A percentile compares a stretch with the other conserved stretches of the same genome.
phyloP scores from a whole-genome alignment of 1,140 invertebrate genomes.

The Eriosoma lanigerum region DNA sequence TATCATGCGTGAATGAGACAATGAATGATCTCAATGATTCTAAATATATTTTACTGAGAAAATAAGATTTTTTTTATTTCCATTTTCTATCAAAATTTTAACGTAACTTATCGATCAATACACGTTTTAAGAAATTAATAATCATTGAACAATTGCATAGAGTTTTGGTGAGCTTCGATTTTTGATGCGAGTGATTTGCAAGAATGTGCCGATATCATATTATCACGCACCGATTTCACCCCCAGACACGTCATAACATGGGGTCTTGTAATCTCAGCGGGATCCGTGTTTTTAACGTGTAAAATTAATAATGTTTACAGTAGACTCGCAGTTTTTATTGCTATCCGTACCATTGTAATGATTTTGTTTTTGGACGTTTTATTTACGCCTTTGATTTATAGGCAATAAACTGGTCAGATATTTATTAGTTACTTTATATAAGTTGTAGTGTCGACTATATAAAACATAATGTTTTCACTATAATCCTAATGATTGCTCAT shows the following conservation, averaged over 20 bases:
- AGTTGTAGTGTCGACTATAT: not conserved
- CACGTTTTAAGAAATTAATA: too few relatives aligned
- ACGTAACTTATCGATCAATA: too few relatives aligned
- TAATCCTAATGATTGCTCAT: not conserved
- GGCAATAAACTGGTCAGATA: not conserved
- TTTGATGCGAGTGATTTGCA: too few relatives aligned
- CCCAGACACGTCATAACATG: not conserved
- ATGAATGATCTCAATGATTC: not conserved
- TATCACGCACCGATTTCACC: not conserved
- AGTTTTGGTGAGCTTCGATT: too few relatives aligned
- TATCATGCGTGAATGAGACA: not conserved
- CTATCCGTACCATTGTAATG: not conserved
- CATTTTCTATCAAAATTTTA: not conserved
- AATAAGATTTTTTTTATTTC: not conserved
- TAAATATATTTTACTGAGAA: not conserved
- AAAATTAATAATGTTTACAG: conserved; percentile 43
- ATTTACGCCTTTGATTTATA: conserved; percentile 5
- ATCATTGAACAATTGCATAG: too few relatives aligned
- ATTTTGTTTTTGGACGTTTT: conserved; percentile 2
- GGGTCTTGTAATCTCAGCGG: not conserved
- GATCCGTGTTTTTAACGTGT: conserved; percentile 27
- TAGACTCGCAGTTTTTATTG: not conserved
- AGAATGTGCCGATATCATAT: too few relatives aligned
- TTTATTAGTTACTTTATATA: not conserved
- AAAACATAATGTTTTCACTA: not conserved